Percentiles rank a stretch among this genome's conserved stretches.
These are phyloP conservation scores for Psittacula echo DNA, from an alignment of 2,797 vertebrate genomes.

Conservation along the genomic window DNA sequence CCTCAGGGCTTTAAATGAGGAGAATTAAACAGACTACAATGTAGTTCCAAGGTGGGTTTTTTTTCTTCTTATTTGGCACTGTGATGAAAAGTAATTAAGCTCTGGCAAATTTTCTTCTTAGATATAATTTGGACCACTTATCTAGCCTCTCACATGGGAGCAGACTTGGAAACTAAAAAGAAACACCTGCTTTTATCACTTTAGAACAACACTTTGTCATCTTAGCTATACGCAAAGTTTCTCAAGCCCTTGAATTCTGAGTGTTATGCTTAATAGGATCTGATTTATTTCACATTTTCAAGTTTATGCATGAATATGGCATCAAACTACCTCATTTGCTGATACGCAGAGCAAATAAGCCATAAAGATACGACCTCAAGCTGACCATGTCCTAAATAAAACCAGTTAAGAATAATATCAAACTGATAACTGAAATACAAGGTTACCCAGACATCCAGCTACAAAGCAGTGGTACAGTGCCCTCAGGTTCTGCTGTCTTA, in stretches of 20 bases:
- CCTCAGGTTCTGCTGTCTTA: background rate
- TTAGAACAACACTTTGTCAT: slow-evolving; percentile 40
- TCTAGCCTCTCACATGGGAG: slow-evolving; percentile 67
- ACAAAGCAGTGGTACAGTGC: background rate
- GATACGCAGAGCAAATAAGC: background rate
- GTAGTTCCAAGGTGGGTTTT: background rate
- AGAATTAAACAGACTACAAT: slow-evolving; percentile 64
- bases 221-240: slow-evolving; percentile 12
- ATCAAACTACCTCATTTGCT: background rate
- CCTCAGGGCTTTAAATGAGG: slow-evolving; percentile 57
- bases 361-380: background rate
- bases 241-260: slow-evolving; percentile 26
- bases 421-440: background rate
- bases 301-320: background rate
- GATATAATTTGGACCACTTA: slow-evolving; percentile 76
- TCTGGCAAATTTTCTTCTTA: slow-evolving; percentile 69
- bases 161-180: slow-evolving; percentile 60
- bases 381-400: background rate
- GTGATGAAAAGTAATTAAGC: slow-evolving; percentile 76
- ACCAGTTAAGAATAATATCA: background rate
- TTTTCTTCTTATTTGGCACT: slow-evolving; percentile 58
- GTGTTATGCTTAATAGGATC: background rate
- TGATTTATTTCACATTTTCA: slow-evolving; percentile 21
- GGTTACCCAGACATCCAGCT: background rate
- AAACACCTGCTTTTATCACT: slow-evolving; percentile 72